A percentile compares a stretch with the other conserved stretches of the same genome.
Evolutionary conservation across 2,113 vertebrate species (phyloP).

Genomic region (Cinclus cinclus): DNA sequence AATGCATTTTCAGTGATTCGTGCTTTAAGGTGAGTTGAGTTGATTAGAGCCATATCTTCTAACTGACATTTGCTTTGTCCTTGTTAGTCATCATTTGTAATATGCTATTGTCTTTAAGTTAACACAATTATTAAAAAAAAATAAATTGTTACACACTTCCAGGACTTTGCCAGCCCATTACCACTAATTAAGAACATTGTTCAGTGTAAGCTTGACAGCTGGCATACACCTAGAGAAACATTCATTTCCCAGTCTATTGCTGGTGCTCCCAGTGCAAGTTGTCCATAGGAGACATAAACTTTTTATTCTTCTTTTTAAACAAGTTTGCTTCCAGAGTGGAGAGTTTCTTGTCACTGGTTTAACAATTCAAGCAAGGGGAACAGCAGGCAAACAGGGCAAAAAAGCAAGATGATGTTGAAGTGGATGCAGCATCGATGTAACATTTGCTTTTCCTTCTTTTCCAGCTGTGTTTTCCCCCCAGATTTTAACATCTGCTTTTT

Average conservation of each 20-base stretch:
- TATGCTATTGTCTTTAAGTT: background rate
- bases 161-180: slow-evolving; percentile 31
- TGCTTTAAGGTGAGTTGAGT: background rate
- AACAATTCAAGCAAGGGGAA: background rate
- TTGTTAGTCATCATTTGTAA: slow-evolving; percentile 2
- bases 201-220: background rate
- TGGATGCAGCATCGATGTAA: background rate
- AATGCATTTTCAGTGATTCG: background rate
- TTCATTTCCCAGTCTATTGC: background rate
- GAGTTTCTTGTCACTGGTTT: background rate
- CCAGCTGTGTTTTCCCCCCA: background rate
- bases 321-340: background rate
- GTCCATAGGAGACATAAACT: background rate
- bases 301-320: background rate
- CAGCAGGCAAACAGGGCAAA: background rate
- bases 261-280: background rate
- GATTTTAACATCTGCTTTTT: background rate
- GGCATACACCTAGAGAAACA: slow-evolving; percentile 24
- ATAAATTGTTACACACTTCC: background rate
- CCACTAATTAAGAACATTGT: slow-evolving; percentile 31
- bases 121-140: slow-evolving; percentile 15
- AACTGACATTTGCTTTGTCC: slow-evolving; percentile 23
- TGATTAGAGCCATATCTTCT: slow-evolving; percentile 25
- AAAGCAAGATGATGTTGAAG: background rate
- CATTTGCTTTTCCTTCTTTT: background rate